These are phyloP conservation scores for Peromyscus leucopus DNA, from an alignment of 2,113 vertebrate species.

Conservation along the genomic window DNA sequence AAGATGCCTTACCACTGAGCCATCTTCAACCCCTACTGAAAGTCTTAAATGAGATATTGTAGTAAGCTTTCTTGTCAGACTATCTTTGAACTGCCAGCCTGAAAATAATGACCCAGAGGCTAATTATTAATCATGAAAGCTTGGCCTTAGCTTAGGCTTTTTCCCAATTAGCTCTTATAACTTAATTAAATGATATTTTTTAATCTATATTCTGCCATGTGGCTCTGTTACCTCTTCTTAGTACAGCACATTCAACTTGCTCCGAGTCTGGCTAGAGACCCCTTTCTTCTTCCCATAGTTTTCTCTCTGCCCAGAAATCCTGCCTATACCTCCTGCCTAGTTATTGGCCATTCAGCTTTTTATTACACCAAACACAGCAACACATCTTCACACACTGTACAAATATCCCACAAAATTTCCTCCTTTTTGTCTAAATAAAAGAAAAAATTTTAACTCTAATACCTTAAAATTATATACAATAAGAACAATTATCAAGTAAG, in stretches of 20 bases:
- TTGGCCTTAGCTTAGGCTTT: not conserved
- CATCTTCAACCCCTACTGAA: not conserved
- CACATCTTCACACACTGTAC: not conserved
- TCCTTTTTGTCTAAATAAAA: not conserved
- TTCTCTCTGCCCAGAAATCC: not conserved
- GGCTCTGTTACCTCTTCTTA: not conserved
- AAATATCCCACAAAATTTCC: not conserved
- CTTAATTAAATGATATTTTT: not conserved
- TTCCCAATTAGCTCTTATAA: not conserved
- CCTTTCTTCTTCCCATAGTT: not conserved
- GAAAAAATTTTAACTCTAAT: not conserved
- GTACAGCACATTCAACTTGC: not conserved
- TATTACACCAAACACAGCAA: not conserved
- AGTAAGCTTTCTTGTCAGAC: not conserved
- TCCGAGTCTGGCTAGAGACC: not conserved
- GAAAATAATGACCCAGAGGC: not conserved
- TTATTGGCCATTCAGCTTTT: not conserved
- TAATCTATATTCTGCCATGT: not conserved
- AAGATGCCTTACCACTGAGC: not conserved
- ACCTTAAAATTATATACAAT: not conserved
- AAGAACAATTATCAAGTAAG: not conserved
- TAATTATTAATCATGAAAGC: not conserved
- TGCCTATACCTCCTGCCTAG: not conserved
- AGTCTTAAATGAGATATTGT: not conserved
- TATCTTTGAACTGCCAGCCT: not conserved